Evolutionary conservation across 2,888 invertebrate species (phyloP), one percentile per base, ranked within the genome.

Genomic region (Drosophila setosimentum): DNA sequence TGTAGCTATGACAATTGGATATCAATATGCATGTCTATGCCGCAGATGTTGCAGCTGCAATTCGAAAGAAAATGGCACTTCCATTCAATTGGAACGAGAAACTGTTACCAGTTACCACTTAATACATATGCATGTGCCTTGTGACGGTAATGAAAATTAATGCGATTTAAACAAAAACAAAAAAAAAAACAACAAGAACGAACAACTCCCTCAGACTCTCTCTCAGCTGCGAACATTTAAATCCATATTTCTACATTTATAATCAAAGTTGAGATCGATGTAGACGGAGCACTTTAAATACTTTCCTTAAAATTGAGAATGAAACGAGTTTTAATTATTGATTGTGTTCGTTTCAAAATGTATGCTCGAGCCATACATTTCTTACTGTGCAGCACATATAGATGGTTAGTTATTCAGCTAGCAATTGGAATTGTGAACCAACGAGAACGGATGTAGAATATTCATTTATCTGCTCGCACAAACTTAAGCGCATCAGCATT

Each of bases 401-500:
- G 33, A 32, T 45, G 68, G 21, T 21, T 51, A 57, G 45, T 48
- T 11, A 61, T 72, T 61, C 42, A 29, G 13, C 8, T 37, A 3
- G 30, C 29, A 18, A 42, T n/a, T 33, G 37, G 51, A 54, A 24
- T 21, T 45, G 13, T 1, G 3, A 13, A 5, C 21, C 33, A 24
- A 27, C 32, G 50, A 42, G 32, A n/a, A n/a, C 32, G 59, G 21
- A 50, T 40, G 45, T 48, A 18, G 30, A 55, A 55, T 27, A 29
- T 32, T 27, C 50, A 51, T 65, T 55, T 21, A 40, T 32, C 62
- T 33, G 57, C 42, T 49, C 62, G 18, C 58, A 35, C 8, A 54
- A 49, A 59, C 67, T 62, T 79, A 62, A 79, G 70, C 80, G 37
- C 71, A 75, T 65, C 76, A 68, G 62, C 62, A 48, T 80, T 72